phyloP scores from a whole-genome alignment of 30 jellyfish, hydroid and myxozoan species.

The Rhopilema esculentum region DNA sequence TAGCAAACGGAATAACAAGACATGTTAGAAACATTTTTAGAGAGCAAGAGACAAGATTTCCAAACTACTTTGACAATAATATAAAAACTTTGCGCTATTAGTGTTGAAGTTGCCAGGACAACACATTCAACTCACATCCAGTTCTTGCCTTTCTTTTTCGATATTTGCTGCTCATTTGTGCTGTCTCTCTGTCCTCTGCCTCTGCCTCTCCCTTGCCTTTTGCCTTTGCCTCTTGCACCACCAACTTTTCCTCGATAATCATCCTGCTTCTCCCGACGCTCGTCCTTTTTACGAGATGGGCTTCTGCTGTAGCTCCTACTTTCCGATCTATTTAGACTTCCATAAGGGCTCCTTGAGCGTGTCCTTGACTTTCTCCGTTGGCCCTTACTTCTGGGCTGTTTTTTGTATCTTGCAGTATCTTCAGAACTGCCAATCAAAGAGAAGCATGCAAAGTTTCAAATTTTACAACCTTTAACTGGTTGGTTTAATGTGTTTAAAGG shows the following conservation, averaged over 20 bases:
- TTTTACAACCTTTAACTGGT: too few species aligned
- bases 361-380: slow-evolving; percentile 1
- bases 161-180: slow-evolving; percentile 5
- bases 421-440: background rate
- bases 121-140: slow-evolving; percentile 17
- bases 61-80: too few species aligned
- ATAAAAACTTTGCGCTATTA: too few species aligned
- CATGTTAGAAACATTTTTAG: too few species aligned
- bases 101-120: too few species aligned
- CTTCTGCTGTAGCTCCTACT: slow-evolving; percentile 50
- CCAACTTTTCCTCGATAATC: slow-evolving; percentile 32
- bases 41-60: too few species aligned
- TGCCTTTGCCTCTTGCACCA: slow-evolving; percentile 58
- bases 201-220: slow-evolving; percentile 51
- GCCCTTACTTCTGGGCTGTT: slow-evolving; percentile 15
- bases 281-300: slow-evolving; percentile 14
- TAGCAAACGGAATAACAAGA: too few species aligned
- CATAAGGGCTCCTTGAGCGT: slow-evolving; percentile 31
- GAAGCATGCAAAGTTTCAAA: background rate
- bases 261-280: background rate
- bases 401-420: background rate
- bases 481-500: background rate
- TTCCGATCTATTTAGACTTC: slow-evolving; percentile 31
- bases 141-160: slow-evolving; percentile 41
- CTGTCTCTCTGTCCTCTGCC: slow-evolving; percentile 48